phyloP scores from a whole-genome alignment of 2,888 invertebrate genomes.

The Nezara viridula region DNA sequence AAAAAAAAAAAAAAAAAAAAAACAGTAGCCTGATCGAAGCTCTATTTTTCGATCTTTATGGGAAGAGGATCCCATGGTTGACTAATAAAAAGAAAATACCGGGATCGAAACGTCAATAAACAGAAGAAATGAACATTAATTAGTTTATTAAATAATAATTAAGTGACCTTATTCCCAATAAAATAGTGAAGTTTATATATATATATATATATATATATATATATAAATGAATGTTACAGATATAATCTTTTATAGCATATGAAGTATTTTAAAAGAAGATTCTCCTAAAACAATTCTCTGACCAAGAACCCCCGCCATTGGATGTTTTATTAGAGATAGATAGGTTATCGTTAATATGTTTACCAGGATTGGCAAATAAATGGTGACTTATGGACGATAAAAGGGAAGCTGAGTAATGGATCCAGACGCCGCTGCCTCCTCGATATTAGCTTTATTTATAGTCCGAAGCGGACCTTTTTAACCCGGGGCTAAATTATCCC shows the following conservation, averaged over 20 bases:
- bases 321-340: neutral
- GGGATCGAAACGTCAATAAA: too few relatives aligned
- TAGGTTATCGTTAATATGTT: neutral
- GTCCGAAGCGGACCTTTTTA: conserved; percentile 18
- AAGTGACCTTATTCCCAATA: too few relatives aligned
- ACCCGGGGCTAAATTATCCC: conserved; percentile 45
- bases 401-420: neutral
- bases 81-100: too few relatives aligned
- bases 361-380: conserved; percentile 11
- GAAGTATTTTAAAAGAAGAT: neutral
- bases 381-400: conserved; percentile 34
- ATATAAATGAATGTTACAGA: too few relatives aligned
- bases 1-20: too few relatives aligned
- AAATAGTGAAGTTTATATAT: too few relatives aligned
- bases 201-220: too few relatives aligned
- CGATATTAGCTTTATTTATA: conserved; percentile 29
- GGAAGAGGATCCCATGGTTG: too few relatives aligned
- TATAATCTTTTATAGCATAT: neutral
- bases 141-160: too few relatives aligned
- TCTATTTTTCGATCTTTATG: too few relatives aligned
- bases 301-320: neutral
- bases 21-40: too few relatives aligned
- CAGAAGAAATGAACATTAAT: too few relatives aligned
- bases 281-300: neutral
- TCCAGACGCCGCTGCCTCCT: conserved; percentile 1